Percentiles rank a stretch among this genome's conserved stretches.
Conservation (phyloP, 2,797 vertebrate genomes). For the Myotis planiceps region DNA sequence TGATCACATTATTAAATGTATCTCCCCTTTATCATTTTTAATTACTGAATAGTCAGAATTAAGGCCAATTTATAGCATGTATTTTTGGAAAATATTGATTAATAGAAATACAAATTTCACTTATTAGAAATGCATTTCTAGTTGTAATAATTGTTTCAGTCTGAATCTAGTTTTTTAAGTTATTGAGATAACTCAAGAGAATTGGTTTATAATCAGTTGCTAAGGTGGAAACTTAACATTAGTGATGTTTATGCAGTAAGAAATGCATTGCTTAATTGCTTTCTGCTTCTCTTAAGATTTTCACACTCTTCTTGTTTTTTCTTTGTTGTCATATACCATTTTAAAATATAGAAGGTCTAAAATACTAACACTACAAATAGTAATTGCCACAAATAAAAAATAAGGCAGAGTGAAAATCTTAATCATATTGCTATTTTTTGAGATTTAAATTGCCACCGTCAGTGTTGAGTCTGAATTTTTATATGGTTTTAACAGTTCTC, state of each 20-base stretch:
- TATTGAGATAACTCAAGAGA: not conserved
- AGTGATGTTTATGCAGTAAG: constrained; percentile 46
- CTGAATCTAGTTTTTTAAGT: constrained; percentile 17
- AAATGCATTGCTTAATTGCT: constrained; percentile 41
- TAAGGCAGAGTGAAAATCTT: constrained; percentile 61
- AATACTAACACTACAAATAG: not conserved
- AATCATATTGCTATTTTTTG: not conserved
- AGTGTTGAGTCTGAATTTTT: constrained; percentile 31
- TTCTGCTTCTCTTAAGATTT: constrained; percentile 58
- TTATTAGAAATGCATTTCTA: constrained; percentile 60
- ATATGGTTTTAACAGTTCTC: constrained; percentile 44
- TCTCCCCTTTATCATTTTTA: constrained; percentile 17
- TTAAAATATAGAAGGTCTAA: constrained; percentile 9
- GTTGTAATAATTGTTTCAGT: constrained; percentile 44
- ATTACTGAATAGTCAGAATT: constrained; percentile 24
- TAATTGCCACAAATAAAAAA: constrained; percentile 36
- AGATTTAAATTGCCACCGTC: constrained; percentile 68
- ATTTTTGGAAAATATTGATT: constrained; percentile 53
- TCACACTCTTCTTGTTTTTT: not conserved
- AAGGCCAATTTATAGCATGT: not conserved
- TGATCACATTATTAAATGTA: constrained; percentile 29
- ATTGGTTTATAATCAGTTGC: constrained; percentile 44
- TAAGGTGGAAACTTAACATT: constrained; percentile 33
- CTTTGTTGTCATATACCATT: constrained; percentile 6
- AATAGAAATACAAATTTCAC: constrained; percentile 28